Evolutionary conservation across 2,888 invertebrate species (phyloP).

Genomic region (Trissolcus japonicus): DNA sequence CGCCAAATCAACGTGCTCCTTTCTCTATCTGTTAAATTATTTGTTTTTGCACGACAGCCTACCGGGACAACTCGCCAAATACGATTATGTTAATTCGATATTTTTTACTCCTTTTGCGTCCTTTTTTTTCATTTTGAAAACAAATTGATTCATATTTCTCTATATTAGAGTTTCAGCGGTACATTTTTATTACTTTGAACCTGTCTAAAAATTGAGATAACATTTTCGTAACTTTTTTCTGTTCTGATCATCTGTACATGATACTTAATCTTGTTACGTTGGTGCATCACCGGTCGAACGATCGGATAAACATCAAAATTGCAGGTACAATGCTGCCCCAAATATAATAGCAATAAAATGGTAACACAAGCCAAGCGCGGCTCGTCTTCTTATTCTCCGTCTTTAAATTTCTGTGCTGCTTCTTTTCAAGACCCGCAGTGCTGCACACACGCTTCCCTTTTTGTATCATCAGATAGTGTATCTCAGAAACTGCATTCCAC

Average conservation of each 20-base stretch:
- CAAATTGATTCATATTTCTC: not conserved
- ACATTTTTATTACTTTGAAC: not conserved
- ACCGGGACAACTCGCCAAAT: slow-evolving; percentile 14
- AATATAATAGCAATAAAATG: slow-evolving; percentile 69
- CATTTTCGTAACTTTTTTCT: slow-evolving; percentile 5
- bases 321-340: slow-evolving; percentile 71
- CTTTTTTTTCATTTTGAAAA: not conserved
- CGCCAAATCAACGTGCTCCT: slow-evolving; percentile 36
- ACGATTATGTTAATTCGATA: slow-evolving; percentile 33
- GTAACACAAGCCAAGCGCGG: slow-evolving; percentile 68
- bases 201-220: not conserved
- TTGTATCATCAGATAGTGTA: slow-evolving; percentile 30
- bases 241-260: slow-evolving; percentile 18
- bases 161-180: not conserved
- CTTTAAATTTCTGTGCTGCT: slow-evolving; percentile 61
- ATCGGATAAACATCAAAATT: slow-evolving; percentile 70
- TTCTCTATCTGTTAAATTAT: slow-evolving; percentile 20
- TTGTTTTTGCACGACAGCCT: slow-evolving; percentile 25
- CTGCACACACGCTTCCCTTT: slow-evolving; percentile 34
- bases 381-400: slow-evolving; percentile 39
- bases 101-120: not conserved
- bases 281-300: slow-evolving; percentile 65
- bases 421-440: slow-evolving; percentile 65
- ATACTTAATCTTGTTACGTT: slow-evolving; percentile 38
- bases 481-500: slow-evolving; percentile 28